Evolutionary conservation across 1,140 invertebrate species (phyloP).

Genomic region (Ptiloglossa arizonensis): DNA sequence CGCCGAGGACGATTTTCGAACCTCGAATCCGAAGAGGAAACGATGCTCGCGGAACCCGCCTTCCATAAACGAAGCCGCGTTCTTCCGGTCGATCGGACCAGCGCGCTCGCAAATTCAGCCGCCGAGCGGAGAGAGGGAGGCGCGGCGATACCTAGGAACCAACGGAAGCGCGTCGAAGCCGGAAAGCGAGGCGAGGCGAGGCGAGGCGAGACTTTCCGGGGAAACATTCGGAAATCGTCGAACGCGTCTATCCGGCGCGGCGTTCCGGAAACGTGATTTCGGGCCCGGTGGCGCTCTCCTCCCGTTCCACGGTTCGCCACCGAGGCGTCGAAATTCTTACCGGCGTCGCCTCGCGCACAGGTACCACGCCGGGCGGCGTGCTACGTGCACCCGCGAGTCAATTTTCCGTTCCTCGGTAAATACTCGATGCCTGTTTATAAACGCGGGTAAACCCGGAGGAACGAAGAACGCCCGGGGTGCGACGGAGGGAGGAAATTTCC

Average conservation of each 20-base stretch:
- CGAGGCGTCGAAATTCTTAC: constrained; percentile 35
- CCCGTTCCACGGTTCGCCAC: neutral
- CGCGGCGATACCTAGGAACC: constrained; percentile 63
- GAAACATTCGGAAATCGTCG: constrained; percentile 69
- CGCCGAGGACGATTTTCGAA: neutral
- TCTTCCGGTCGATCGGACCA: too few species aligned
- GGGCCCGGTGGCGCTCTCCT: constrained; percentile 4
- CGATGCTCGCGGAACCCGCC: too few species aligned
- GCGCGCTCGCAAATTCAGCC: too few species aligned
- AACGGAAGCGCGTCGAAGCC: constrained; percentile 63
- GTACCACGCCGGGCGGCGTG: neutral
- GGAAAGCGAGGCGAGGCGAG: constrained; percentile 68
- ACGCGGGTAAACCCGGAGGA: constrained; percentile 8
- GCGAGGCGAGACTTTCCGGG: constrained; percentile 69
- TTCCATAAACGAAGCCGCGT: too few species aligned
- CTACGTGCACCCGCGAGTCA: constrained; percentile 36
- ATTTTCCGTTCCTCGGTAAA: constrained; percentile 41
- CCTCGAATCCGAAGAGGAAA: constrained; percentile 1
- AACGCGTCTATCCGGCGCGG: constrained; percentile 58
- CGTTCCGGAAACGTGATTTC: constrained; percentile 69
- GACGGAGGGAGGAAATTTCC: too few species aligned
- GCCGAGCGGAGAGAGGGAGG: constrained; percentile 12
- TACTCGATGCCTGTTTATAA: constrained; percentile 47
- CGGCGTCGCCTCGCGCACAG: too few species aligned
- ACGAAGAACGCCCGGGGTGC: neutral